Evolutionary conservation across 2,113 vertebrate genomes (phyloP), one percentile per base, ranked within the genome.

Genomic region (Dasypus novemcinctus): DNA sequence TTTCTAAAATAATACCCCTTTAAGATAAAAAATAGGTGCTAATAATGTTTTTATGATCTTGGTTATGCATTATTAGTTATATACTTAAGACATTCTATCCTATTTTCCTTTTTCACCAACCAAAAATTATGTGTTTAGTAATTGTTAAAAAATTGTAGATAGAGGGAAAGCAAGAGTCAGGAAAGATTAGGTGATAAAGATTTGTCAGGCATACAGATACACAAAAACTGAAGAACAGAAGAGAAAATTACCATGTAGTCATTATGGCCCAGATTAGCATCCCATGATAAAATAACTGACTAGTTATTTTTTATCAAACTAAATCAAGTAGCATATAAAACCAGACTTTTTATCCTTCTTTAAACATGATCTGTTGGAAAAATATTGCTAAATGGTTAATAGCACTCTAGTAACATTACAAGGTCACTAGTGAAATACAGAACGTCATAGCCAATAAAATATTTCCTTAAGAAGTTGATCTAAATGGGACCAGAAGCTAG

Each of bases 1-100:
- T 95, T 96, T 71, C 1, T 76, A 41, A 31, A 27, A 76, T 83
- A 85, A 93, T 83, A 93, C 87, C 57, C 52, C 54, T 96, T 85
- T 93, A 75, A 68, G 41, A 71, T 69, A 84, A 69, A 71, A 86
- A 91, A 15, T 5, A 21, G 31, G 23, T 33, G 2, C 21, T 76
- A 81, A 87, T 68, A 69, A 82, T 72, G 74, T 75, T 90, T 81
- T 64, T 91, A 63, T 75, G 1, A 57, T 17, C 52, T 17, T 86
- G 79, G 74, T 83, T 91, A 61, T 69, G 31, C 6, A 29, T 87
- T 95, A 46, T 49, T 89, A 52, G 23, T 31, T 85, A 71, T 79
- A 61, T 21, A 66, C 41, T 78, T 18, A 90, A 82, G 12, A 14
- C 8, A 84, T 75, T 68, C 31, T 75, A 46, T 79, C 15, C 3